phyloP scores from a whole-genome alignment of 2,888 invertebrate species.

The Elegia similella region DNA sequence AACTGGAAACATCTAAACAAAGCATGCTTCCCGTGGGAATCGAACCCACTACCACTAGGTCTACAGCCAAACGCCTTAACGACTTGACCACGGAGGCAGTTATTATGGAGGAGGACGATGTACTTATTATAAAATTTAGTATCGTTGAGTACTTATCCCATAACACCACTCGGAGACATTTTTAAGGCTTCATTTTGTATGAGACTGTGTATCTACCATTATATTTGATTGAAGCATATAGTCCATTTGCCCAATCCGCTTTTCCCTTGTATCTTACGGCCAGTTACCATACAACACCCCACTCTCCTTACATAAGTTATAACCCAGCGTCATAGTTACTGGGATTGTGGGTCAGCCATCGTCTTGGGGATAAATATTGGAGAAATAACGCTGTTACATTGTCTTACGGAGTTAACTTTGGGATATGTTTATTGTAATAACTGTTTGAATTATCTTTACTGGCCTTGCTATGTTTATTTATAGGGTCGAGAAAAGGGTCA shows the following conservation, averaged over 20 bases:
- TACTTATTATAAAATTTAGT: too few relatives aligned
- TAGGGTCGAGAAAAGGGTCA: background rate
- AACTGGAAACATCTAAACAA: too few relatives aligned
- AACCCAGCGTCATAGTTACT: constrained; percentile 56
- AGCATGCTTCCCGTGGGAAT: too few relatives aligned
- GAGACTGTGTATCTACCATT: too few relatives aligned
- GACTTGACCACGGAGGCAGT: too few relatives aligned
- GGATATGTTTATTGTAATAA: constrained; percentile 3
- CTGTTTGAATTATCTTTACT: background rate
- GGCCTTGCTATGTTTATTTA: background rate
- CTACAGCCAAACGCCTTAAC: too few relatives aligned
- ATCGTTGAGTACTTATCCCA: too few relatives aligned
- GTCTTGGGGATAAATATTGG: constrained; percentile 62
- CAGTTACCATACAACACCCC: constrained; percentile 46
- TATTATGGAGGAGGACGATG: too few relatives aligned
- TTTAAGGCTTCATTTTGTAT: too few relatives aligned
- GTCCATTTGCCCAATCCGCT: constrained; percentile 7
- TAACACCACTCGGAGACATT: too few relatives aligned
- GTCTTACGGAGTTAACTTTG: constrained; percentile 23
- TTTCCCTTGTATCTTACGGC: constrained; percentile 31
- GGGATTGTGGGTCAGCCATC: constrained; percentile 62
- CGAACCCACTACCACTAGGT: too few relatives aligned
- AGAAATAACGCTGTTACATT: constrained; percentile 38
- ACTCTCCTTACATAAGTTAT: constrained; percentile 65
- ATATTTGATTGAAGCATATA: too few relatives aligned